Percentiles rank a stretch among this genome's conserved stretches.
Evolutionary conservation across 1,140 invertebrate genomes (phyloP).

Genomic region (Batillaria attramentaria): DNA sequence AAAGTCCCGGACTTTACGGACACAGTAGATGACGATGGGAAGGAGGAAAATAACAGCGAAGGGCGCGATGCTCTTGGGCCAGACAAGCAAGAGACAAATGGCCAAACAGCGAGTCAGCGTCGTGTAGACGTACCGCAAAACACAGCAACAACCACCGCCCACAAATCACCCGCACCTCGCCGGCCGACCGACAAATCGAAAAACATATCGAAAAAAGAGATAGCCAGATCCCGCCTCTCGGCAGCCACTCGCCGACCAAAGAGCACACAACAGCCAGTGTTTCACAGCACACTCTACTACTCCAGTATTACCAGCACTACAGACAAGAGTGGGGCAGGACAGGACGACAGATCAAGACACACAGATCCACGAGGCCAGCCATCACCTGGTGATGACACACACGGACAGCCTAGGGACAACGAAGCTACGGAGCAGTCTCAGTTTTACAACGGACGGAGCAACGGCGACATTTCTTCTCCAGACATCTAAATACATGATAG

Average conservation of each 20-base stretch:
- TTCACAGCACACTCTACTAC: slow-evolving; percentile 29
- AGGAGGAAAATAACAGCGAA: neutral
- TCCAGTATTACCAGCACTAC: neutral
- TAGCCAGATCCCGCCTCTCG: neutral
- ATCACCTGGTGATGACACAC: neutral
- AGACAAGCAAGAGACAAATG: too few relatives aligned
- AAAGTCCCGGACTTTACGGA: neutral
- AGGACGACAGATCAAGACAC: neutral
- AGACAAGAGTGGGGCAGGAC: neutral
- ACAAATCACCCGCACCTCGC: neutral
- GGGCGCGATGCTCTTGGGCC: too few relatives aligned
- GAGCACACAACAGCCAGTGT: neutral
- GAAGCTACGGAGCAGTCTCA: neutral
- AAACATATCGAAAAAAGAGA: neutral
- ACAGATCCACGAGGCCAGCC: neutral
- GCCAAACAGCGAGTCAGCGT: neutral
- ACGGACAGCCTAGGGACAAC: neutral
- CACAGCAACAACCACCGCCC: neutral
- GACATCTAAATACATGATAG: neutral
- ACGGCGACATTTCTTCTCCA: neutral
- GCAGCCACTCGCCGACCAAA: neutral
- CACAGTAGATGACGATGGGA: neutral
- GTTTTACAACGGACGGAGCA: neutral
- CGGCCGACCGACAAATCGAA: neutral
- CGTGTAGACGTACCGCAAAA: neutral